Percentiles rank a stretch among this genome's conserved stretches.
Evolutionary conservation across 2,113 vertebrate species (phyloP).

Genomic region (Addax nasomaculatus): DNA sequence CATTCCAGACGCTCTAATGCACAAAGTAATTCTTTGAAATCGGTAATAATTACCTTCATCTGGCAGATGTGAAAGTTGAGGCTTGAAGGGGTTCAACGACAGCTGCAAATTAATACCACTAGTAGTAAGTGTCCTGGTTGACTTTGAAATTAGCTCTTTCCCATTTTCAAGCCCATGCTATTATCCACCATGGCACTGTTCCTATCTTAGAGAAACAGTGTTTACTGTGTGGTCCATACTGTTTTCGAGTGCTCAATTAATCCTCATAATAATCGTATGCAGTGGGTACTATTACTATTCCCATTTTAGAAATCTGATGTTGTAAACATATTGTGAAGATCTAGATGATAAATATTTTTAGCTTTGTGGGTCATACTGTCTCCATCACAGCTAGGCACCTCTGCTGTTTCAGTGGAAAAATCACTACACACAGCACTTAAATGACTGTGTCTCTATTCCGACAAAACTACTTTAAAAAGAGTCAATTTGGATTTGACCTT

Average conservation of each 20-base stretch:
- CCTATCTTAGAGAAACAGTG: background rate
- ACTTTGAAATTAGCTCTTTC: background rate
- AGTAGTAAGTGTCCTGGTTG: background rate
- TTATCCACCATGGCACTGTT: background rate
- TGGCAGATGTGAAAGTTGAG: background rate
- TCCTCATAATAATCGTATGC: background rate
- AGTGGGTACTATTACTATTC: background rate
- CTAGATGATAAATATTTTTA: background rate
- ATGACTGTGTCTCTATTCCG: rapidly evolving
- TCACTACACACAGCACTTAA: background rate
- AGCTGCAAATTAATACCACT: background rate
- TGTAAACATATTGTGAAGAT: background rate
- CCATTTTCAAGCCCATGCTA: background rate
- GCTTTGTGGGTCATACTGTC: background rate
- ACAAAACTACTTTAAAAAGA: background rate
- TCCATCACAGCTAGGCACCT: background rate
- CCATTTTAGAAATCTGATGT: background rate
- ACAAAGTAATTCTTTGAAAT: background rate
- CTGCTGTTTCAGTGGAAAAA: background rate
- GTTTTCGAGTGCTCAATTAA: background rate
- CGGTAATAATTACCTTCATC: background rate
- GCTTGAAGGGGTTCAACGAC: background rate
- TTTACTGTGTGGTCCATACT: background rate
- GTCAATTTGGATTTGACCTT: background rate
- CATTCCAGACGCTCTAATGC: background rate